Conservation (phyloP, 2,888 invertebrate species). For the Endomychus coccineus region DNA sequence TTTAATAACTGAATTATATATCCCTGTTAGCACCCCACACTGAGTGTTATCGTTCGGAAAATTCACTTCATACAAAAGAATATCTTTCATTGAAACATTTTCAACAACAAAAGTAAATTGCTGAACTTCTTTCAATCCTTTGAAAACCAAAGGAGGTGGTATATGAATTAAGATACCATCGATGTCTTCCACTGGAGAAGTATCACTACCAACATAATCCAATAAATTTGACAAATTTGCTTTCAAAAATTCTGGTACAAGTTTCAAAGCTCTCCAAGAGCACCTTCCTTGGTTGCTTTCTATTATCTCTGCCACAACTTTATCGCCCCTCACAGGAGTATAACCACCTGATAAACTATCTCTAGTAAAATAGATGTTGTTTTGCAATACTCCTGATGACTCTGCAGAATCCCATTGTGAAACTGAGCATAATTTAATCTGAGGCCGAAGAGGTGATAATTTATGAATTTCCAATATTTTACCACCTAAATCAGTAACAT, state of each 20-base stretch:
- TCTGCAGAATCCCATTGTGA: conserved; percentile 39
- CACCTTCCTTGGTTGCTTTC: conserved; percentile 59
- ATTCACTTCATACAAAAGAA: conserved; percentile 47
- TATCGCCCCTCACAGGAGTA: conserved; percentile 52
- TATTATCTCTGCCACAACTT: conserved; percentile 59
- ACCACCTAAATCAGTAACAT: conserved; percentile 46
- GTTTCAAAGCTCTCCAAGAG: conserved; percentile 54
- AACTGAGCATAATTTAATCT: conserved; percentile 48
- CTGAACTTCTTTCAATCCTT: conserved; percentile 41
- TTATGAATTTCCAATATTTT: conserved; percentile 55
- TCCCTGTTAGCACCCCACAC: conserved; percentile 20
- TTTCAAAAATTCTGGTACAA: conserved; percentile 33
- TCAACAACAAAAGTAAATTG: conserved; percentile 46
- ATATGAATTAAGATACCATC: conserved; percentile 27
- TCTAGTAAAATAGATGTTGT: conserved; percentile 53
- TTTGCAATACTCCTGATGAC: conserved; percentile 51
- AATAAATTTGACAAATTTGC: conserved; percentile 8
- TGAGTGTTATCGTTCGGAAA: conserved; percentile 46
- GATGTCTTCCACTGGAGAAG: conserved; percentile 6
- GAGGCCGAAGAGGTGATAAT: conserved; percentile 54
- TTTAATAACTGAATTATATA: conserved; percentile 43
- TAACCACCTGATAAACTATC: conserved; percentile 49
- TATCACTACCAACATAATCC: conserved; percentile 13
- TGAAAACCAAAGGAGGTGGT: conserved; percentile 39
- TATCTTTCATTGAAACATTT: conserved; percentile 41